Conservation (phyloP, 2,888 invertebrate species). For the Oxystoma pomonae region DNA sequence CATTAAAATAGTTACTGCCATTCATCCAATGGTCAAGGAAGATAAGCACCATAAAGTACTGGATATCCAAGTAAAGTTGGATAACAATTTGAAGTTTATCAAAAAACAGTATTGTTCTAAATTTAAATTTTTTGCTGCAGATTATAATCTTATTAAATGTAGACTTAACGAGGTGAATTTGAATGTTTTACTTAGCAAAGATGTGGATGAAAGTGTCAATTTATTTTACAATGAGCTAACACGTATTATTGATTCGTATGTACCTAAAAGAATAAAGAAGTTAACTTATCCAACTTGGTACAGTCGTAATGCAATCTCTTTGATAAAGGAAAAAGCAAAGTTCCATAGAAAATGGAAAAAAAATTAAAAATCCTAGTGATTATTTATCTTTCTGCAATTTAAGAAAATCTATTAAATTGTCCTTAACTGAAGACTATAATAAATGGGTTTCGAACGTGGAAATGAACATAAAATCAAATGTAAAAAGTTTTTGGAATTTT, state of each 20-base stretch:
- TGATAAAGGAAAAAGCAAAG: conserved; percentile 3
- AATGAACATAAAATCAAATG: neutral
- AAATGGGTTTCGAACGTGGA: conserved; percentile 2
- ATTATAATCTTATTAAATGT: too few relatives aligned
- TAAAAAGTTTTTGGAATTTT: conserved; percentile 5
- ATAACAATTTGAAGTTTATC: neutral
- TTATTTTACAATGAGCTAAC: conserved; percentile 3
- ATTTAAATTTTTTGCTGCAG: conserved; percentile 3
- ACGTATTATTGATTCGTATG: conserved; percentile 1
- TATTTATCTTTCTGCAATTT: neutral
- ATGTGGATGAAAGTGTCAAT: conserved; percentile 3
- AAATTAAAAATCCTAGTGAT: neutral
- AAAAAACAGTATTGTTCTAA: conserved; percentile 3
- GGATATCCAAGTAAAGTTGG: neutral
- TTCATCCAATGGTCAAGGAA: neutral
- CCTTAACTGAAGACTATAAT: conserved; percentile 3
- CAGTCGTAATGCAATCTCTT: conserved; percentile 4
- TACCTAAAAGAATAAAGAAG: conserved; percentile 1
- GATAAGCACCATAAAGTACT: neutral
- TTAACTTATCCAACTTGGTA: conserved; percentile 1
- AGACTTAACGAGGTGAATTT: neutral
- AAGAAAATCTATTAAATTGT: neutral
- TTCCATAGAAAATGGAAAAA: conserved; percentile 1
- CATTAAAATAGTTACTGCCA: neutral
- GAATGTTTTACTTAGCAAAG: neutral